Evolutionary conservation across 2,888 invertebrate species (phyloP).

Genomic region (Eupithecia subfuscata): DNA sequence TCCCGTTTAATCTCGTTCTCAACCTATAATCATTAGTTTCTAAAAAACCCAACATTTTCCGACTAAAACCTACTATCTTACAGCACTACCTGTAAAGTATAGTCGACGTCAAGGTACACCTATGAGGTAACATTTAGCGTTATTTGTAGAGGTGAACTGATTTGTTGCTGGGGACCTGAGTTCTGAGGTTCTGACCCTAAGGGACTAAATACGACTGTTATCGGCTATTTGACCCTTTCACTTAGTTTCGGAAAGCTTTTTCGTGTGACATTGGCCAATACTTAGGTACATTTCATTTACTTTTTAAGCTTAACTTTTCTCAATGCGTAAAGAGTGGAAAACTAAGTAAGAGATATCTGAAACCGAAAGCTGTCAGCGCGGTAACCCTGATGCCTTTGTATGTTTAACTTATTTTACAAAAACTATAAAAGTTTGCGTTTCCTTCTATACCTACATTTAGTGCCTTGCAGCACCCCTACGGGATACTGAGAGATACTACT

Average conservation of each 20-base stretch:
- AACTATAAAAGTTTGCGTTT: too few relatives aligned
- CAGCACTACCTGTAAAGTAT: constrained; percentile 35
- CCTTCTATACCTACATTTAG: too few relatives aligned
- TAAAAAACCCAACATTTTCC: constrained; percentile 1
- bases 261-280: background rate
- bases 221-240: constrained; percentile 8
- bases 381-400: too few relatives aligned
- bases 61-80: background rate
- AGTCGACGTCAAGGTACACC: constrained; percentile 35
- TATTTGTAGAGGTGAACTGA: constrained; percentile 35
- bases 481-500: too few relatives aligned
- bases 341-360: background rate
- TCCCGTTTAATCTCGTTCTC: too few relatives aligned
- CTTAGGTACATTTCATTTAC: background rate
- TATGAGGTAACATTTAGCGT: constrained; percentile 33
- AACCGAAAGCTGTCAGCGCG: too few relatives aligned
- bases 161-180: constrained; percentile 31
- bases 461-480: too few relatives aligned
- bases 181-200: constrained; percentile 22
- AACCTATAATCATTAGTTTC: too few relatives aligned
- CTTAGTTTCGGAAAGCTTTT: background rate
- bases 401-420: too few relatives aligned
- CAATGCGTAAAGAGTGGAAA: background rate
- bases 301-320: background rate
- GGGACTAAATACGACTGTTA: constrained; percentile 28